These are phyloP conservation scores for Enhydra lutris DNA, from an alignment of 2,113 vertebrate species.

Conservation along the genomic window DNA sequence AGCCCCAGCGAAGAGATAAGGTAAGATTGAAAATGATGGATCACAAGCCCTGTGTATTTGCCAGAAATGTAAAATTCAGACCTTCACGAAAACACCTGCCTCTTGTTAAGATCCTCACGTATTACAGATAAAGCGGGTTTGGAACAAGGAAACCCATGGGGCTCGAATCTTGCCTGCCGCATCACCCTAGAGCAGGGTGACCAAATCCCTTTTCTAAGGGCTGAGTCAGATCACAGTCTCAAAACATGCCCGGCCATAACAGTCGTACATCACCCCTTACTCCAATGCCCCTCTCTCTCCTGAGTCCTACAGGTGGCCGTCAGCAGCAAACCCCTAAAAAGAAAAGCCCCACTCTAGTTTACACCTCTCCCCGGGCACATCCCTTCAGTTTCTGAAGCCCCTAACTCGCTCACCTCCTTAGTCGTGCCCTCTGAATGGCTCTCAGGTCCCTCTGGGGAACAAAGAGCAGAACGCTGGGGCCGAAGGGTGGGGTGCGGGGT, in stretches of 20 bases:
- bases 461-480: conserved; percentile 56
- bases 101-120: neutral
- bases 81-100: conserved; percentile 65
- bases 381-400: neutral
- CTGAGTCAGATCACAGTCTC: conserved; percentile 42
- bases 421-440: neutral
- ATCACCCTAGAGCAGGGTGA: neutral
- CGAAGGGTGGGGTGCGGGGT: neutral
- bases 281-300: neutral
- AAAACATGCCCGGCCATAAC: conserved; percentile 35
- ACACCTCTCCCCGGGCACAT: neutral
- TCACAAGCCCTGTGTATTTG: neutral
- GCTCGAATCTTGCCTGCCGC: neutral
- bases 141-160: conserved; percentile 9
- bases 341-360: neutral
- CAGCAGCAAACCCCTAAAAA: neutral
- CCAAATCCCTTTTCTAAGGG: conserved; percentile 20
- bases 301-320: conserved; percentile 46
- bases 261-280: neutral
- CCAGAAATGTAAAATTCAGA: conserved; percentile 38
- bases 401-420: neutral
- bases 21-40: conserved; percentile 40
- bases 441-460: conserved; percentile 50
- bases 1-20: conserved; percentile 22
- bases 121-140: neutral